Base-by-base conservation (phyloP, 2,113 vertebrate genomes). In the Acrocephalus kingi region DNA sequence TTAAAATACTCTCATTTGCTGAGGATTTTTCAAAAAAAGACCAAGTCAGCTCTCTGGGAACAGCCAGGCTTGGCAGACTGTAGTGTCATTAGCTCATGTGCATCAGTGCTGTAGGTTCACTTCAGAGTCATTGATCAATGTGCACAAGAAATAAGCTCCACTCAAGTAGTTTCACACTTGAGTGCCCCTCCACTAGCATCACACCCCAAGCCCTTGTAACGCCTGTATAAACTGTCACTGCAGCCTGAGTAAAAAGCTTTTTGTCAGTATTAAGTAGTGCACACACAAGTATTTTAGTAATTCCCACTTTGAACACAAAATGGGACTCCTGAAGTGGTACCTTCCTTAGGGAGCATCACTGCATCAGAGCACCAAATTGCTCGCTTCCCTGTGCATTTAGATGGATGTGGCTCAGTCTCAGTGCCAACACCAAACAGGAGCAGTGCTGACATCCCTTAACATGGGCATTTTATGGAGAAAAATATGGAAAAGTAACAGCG, bases 201-300 rank as follows among this genome's bases (percentile, higher is more conserved):
- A 78, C 66, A 67, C 7, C n/a, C 41, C 25, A 54, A 90, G 48
- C 63, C 51, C 72, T 84, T 20, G 3, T 30, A 80, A 54, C 0
- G 1, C 48, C 69, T 86, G 43, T 58, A 66, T 35, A 54, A 91
- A 85, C n/a, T 71, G 54, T 24, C 62, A 83, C 2, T 16, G 6
- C 33, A 93, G 64, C 49, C 95, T 62, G 88, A 86, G 51, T 59
- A 52, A 77, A 94, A 30, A 76, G 88, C 68, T 92, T 81, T 61
- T 71, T 84, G 76, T 59, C 48, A 67, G 51, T 71, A 46, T 73
- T 58, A 73, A 62, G 49, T 43, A 66, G 72, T 37, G 51, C 48
- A 81, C 21, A 86, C 7, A 14, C 4, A 73, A 48, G 13, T 80
- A 74, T 67, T 88, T 81, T 28, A 92, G 63, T 33, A 88, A 59